Evolutionary conservation across 2,888 invertebrate species (phyloP).

Genomic region (Girardia tigrina): DNA sequence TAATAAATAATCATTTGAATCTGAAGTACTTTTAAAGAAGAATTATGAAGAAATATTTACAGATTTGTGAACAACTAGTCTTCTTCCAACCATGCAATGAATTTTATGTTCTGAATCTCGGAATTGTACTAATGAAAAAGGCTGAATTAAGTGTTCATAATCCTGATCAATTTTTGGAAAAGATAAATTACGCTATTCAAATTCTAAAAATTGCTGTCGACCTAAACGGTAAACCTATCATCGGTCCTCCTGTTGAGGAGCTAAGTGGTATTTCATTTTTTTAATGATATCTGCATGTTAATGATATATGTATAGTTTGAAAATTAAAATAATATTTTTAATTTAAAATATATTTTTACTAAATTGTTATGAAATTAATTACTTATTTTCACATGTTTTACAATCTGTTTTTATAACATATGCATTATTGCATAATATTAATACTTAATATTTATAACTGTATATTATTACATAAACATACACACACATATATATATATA

Average conservation of each 20-base stretch:
- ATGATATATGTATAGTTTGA: not conserved
- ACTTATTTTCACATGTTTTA: no score
- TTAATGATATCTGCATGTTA: not conserved
- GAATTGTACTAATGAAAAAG: not conserved
- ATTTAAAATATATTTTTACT: not conserved
- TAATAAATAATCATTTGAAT: no score
- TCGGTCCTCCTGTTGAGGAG: not conserved
- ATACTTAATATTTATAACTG: no score
- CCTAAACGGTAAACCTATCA: not conserved
- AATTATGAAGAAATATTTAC: no score
- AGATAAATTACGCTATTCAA: not conserved
- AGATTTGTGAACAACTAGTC: not conserved
- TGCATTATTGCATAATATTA: no score
- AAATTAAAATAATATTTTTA: not conserved
- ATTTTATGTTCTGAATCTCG: not conserved
- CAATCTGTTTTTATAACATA: no score
- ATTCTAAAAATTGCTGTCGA: not conserved
- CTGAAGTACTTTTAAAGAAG: no score
- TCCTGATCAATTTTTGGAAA: not conserved
- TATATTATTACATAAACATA: no score
- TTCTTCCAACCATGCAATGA: not conserved
- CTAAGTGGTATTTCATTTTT: not conserved
- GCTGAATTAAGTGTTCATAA: not conserved
- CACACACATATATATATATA: no score
- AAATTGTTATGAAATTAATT: no score